A percentile compares a stretch with the other conserved stretches of the same genome.
Conservation (phyloP, 2,888 invertebrate species). For the Ochropleura leucogaster region DNA sequence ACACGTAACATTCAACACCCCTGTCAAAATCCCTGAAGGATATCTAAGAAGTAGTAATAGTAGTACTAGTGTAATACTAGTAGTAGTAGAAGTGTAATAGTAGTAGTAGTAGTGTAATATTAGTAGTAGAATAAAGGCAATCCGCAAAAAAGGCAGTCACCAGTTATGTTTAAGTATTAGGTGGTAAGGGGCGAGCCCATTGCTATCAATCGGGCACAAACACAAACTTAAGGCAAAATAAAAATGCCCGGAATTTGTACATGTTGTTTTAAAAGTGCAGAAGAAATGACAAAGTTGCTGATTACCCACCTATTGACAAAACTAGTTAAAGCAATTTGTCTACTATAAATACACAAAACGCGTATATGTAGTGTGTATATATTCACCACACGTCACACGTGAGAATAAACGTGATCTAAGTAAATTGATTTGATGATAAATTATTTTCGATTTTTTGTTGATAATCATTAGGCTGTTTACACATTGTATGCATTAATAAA, state of each 20-base stretch:
- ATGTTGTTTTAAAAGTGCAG: not conserved
- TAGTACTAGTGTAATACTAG: too few species aligned
- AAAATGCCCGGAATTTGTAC: not conserved
- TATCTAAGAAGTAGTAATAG: not conserved
- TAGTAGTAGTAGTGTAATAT: too few species aligned
- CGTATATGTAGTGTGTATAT: not conserved
- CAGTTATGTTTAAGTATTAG: not conserved
- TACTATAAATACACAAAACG: not conserved
- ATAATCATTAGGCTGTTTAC: conserved; percentile 18
- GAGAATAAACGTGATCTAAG: conserved; percentile 27
- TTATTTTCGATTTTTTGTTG: conserved; percentile 25
- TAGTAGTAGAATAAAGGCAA: too few species aligned
- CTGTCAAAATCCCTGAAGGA: not conserved
- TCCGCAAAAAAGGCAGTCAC: too few species aligned
- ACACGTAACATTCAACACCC: not conserved
- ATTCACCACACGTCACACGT: conserved; percentile 31
- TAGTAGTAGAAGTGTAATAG: too few species aligned
- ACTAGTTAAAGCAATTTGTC: not conserved
- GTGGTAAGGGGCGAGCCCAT: not conserved
- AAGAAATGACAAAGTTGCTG: not conserved
- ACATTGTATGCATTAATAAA: conserved; percentile 6
- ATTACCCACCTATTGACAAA: conserved; percentile 22
- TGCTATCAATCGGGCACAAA: not conserved
- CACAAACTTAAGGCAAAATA: not conserved
- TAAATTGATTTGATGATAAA: conserved; percentile 36